Base-by-base conservation (phyloP, 2,113 vertebrate species). In the Lycocorax pyrrhopterus region DNA sequence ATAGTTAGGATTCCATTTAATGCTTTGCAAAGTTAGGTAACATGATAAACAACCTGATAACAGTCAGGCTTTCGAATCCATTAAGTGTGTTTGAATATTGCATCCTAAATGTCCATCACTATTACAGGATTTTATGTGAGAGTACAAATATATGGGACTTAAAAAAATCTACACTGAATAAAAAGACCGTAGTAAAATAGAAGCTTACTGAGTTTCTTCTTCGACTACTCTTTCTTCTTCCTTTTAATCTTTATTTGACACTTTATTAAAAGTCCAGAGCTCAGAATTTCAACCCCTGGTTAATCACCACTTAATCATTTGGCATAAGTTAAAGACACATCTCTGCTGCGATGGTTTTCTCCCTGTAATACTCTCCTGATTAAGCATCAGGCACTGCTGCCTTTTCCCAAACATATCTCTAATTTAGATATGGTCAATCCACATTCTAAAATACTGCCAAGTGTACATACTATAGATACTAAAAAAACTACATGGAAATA, bases 271-370 rank as follows among this genome's bases (percentile, higher is more conserved):
- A 93, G 93, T 87, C 69, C 63, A 80, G 46, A 87, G 55, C 55
- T 93, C 91, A 83, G 55, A 87, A 94, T 87, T 91, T 94, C 82
- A 96, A 69, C 78, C 43, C 16, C 55, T 76, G 18, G 55, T 85
- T 95, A 94, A 96, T 96, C 87, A 94, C 58, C 71, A 76, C 41
- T 95, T 94, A 96, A 95, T 96, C 84, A 80, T 49, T 90, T 93
- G 74, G 26, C 81, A 79, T 89, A 84, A 1, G 12, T 73, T 91
- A 85, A 95, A 93, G 67, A 37, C 71, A 84, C 68, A 91, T 91
- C 62, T 82, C 58, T 79, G 39, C 71, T 87, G 72, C 91, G 35
- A 22, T 87, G 46, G 62, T 87, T 89, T 89, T 25, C 23, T 25
- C 43, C 16, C n/a, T 68, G 2, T 68, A 93, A 62, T 59, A 72